Percentiles rank a stretch among this genome's conserved stretches.
phyloP scores from a whole-genome alignment of 2,113 vertebrate genomes.

The Ramphastos sulfuratus region DNA sequence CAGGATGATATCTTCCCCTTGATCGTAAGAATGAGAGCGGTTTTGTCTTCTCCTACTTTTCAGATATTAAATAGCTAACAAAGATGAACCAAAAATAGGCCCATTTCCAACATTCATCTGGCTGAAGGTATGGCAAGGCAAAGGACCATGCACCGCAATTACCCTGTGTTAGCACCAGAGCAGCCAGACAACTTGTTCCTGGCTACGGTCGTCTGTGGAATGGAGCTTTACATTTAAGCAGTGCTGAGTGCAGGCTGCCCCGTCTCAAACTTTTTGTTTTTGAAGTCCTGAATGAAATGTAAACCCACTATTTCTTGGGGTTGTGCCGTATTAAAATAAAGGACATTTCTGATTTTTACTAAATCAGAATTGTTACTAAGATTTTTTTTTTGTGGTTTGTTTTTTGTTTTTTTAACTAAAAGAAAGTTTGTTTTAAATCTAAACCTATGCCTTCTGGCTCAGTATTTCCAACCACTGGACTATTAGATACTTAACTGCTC shows the following conservation, averaged over 20 bases:
- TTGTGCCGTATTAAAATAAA: background rate
- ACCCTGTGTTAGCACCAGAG: background rate
- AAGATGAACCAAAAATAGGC: background rate
- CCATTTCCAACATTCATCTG: background rate
- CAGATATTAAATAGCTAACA: background rate
- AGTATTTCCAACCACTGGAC: background rate
- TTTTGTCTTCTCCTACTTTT: background rate
- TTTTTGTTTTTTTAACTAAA: background rate
- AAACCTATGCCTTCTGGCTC: background rate
- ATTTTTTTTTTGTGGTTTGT: too few relatives aligned
- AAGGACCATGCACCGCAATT: background rate
- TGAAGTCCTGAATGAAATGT: background rate
- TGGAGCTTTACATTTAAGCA: background rate
- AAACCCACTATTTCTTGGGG: background rate
- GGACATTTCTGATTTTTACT: background rate
- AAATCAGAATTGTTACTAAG: background rate
- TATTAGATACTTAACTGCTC: too few relatives aligned
- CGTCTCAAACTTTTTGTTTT: background rate
- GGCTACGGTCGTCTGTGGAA: fast-evolving
- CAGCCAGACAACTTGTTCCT: background rate
- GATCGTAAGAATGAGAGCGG: background rate
- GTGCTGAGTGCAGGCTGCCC: background rate
- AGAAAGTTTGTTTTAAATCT: background rate
- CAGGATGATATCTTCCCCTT: background rate
- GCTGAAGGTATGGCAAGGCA: background rate